Evolutionary conservation across 2,797 vertebrate species (phyloP), one percentile per base, ranked within the genome.

Genomic region (Xerus rutilus): DNA sequence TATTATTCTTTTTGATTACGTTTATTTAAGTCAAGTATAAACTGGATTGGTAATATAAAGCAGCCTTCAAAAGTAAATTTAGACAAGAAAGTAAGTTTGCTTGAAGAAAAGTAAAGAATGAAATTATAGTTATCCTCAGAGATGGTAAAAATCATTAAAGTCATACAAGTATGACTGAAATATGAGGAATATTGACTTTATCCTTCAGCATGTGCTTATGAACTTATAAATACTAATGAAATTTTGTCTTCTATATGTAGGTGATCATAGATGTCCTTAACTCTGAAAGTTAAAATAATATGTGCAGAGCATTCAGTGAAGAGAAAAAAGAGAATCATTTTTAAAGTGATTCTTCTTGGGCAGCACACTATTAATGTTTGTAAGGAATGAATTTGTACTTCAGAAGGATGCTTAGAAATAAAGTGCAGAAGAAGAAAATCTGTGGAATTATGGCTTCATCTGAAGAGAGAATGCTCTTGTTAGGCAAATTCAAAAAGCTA

Each of bases 171-270:
- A 70, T 92, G 43, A 89, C 30, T 70, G 57, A 90, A 86, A 83
- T 82, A 95, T 59, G 35, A 35, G 72, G 3, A 73, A 17, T 5
- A 17, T 49, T 52, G 23, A 72, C 35, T 69, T 73, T 52, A 64
- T 20, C 45, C 11, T 88, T 94, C n/a, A 76, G 18, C 5, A 39
- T 83, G 7, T 62, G 43, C 57, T 82, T 73, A 76, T 78, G 35
- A 69, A 62, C 43, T 86, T 83, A 52, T 49, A 91, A 86, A 77
- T 74, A n/a, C 18, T 90, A 77, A 92, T 83, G 20, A 78, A 87
- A 81, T 6, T 10, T 59, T 85, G 12, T 52, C 18, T 87, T 67
- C 30, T 74, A 6, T 64, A 21, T 78, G 13, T n/a, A 69, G 4
- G 28, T 77, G 35, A 86, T 49, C 7, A 10, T 91, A 70, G 32